phyloP scores from a whole-genome alignment of 1,140 invertebrate species.

The Apocrypta bakeri region DNA sequence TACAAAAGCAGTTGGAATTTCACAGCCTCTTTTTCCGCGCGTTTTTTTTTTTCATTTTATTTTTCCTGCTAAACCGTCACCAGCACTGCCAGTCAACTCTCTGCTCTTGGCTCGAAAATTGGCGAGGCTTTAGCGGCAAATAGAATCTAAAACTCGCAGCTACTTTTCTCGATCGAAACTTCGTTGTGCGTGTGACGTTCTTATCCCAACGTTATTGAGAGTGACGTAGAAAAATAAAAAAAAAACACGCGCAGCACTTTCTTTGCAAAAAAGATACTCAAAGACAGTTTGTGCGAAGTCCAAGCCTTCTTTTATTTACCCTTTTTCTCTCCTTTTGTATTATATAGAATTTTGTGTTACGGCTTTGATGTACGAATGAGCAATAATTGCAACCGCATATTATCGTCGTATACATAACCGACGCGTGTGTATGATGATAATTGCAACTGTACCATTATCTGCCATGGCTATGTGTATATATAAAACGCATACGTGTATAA shows the following conservation, averaged over 20 bases:
- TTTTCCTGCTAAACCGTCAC: neutral
- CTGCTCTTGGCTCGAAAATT: too few relatives aligned
- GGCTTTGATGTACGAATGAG: constrained; percentile 25
- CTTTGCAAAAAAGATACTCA: neutral
- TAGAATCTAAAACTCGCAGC: neutral
- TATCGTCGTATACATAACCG: neutral
- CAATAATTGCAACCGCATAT: constrained; percentile 15
- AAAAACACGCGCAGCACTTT: too few relatives aligned
- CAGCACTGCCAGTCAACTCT: neutral
- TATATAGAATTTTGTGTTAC: constrained; percentile 1
- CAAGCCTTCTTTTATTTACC: neutral
- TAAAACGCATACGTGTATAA: neutral
- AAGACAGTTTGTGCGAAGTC: constrained; percentile 25
- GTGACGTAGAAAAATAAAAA: neutral
- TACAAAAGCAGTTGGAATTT: neutral
- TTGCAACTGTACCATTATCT: neutral
- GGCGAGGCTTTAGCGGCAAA: neutral
- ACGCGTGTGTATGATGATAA: neutral
- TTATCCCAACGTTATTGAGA: neutral
- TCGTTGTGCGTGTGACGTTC: neutral
- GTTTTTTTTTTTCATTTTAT: neutral
- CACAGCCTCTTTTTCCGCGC: neutral
- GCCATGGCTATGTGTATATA: constrained; percentile 13
- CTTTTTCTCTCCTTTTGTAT: neutral
- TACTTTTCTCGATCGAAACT: neutral